phyloP scores from a whole-genome alignment of 2,797 vertebrate species.

The Rhyacichthys aspro region DNA sequence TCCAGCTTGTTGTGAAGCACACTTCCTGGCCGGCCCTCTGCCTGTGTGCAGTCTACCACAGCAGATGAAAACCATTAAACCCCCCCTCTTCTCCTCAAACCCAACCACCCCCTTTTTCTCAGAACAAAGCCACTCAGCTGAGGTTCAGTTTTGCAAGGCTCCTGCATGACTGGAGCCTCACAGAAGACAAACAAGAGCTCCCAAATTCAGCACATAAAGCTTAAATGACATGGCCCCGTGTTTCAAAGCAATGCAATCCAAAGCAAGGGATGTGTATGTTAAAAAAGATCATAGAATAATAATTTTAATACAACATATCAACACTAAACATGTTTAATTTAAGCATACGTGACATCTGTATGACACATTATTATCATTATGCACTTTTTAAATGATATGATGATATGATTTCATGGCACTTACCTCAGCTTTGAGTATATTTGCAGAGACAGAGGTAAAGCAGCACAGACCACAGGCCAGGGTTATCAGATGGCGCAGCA shows the following conservation, averaged over 20 bases:
- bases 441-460: constrained; percentile 62
- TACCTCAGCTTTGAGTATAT: constrained; percentile 76
- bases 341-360: too few species aligned
- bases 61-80: constrained; percentile 69
- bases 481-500: constrained; percentile 72
- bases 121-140: constrained; percentile 74
- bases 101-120: constrained; percentile 2
- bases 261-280: too few species aligned
- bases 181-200: constrained; percentile 1
- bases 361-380: too few species aligned
- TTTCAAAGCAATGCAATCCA: too few species aligned
- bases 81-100: constrained; percentile 17
- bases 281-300: too few species aligned
- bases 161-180: constrained; percentile 10
- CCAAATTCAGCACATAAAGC: too few species aligned
- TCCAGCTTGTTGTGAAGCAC: constrained; percentile 47
- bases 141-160: constrained; percentile 53
- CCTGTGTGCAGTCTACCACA: constrained; percentile 30
- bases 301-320: too few species aligned
- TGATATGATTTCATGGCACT: constrained; percentile 32
- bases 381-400: too few species aligned
- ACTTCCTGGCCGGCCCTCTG: constrained; percentile 30
- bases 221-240: too few species aligned
- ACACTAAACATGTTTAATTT: too few species aligned
- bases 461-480: constrained; percentile 71